Percentiles rank a stretch among this genome's conserved stretches.
phyloP scores from a whole-genome alignment of 2,888 invertebrate genomes.

The Leptinotarsa rubiginosa region DNA sequence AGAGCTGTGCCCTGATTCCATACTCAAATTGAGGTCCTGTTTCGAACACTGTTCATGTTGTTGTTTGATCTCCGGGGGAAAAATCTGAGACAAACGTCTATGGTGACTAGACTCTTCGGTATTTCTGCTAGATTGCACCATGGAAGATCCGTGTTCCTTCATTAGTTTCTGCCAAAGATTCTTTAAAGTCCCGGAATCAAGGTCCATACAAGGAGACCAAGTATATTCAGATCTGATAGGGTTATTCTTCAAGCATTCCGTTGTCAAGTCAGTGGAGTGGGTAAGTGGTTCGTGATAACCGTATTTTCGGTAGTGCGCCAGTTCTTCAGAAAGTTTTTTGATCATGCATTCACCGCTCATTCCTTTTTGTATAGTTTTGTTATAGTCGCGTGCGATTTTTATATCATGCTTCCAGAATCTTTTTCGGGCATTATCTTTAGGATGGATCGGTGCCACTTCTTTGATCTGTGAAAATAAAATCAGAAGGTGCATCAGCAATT shows the following conservation, averaged over 20 bases:
- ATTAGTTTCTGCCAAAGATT: constrained; percentile 33
- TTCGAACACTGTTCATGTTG: constrained; percentile 28
- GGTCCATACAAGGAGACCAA: constrained; percentile 56
- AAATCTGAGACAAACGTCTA: constrained; percentile 48
- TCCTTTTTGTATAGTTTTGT: constrained; percentile 62
- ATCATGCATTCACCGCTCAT: constrained; percentile 58
- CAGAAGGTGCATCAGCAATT: not conserved
- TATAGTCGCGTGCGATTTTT: constrained; percentile 71
- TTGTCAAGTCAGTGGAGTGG: constrained; percentile 54
- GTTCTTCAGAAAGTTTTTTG: constrained; percentile 59
- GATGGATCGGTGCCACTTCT: constrained; percentile 72
- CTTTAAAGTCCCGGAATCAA: constrained; percentile 16
- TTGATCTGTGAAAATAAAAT: constrained; percentile 66
- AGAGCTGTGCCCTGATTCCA: constrained; percentile 24
- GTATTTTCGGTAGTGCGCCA: constrained; percentile 54
- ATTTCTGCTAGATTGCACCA: not conserved
- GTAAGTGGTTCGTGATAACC: constrained; percentile 42
- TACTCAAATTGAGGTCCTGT: constrained; percentile 29
- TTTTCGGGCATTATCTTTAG: constrained; percentile 63
- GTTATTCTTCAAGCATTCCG: constrained; percentile 45
- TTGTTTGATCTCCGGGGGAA: constrained; percentile 37
- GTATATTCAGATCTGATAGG: constrained; percentile 52
- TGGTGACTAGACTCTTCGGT: not conserved
- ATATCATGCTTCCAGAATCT: constrained; percentile 75
- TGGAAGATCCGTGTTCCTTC: constrained; percentile 11